Evolutionary conservation across 2,888 invertebrate species (phyloP).

Genomic region (Pristionchus arcanus): DNA sequence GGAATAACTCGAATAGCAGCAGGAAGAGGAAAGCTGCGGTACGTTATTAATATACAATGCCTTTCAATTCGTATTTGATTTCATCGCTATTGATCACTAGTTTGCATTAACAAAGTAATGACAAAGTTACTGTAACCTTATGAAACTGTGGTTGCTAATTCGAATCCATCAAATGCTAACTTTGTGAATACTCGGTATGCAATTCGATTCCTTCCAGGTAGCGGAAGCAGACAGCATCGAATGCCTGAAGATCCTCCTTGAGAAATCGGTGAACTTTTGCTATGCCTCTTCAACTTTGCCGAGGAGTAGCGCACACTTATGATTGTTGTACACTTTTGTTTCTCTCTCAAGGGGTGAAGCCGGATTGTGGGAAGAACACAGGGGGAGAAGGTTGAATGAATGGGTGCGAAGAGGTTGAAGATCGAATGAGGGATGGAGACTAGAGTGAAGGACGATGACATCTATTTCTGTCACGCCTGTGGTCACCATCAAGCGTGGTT

Average conservation of each 20-base stretch:
- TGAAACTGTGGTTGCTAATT: too few species aligned
- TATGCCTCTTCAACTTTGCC: background rate
- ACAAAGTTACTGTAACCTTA: too few species aligned
- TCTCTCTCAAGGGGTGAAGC: slow-evolving; percentile 49
- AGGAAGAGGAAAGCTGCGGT: slow-evolving; percentile 73
- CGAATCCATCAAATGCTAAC: too few species aligned
- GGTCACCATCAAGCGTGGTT: too few species aligned
- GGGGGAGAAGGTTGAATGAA: slow-evolving; percentile 14
- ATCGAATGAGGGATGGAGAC: background rate
- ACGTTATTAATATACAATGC: background rate
- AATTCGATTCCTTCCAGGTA: slow-evolving; percentile 59
- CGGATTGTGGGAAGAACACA: slow-evolving; percentile 38
- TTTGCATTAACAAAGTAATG: too few species aligned
- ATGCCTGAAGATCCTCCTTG: slow-evolving; percentile 74
- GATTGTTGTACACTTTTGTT: slow-evolving; percentile 38
- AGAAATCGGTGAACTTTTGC: slow-evolving; percentile 69
- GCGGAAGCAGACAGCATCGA: slow-evolving; percentile 78
- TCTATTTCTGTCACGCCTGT: too few species aligned
- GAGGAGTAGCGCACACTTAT: slow-evolving; percentile 44
- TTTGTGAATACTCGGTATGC: too few species aligned
- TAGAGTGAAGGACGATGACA: background rate
- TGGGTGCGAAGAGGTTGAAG: slow-evolving; percentile 30
- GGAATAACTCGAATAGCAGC: slow-evolving; percentile 71
- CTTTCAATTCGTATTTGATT: too few species aligned
- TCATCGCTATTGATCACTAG: too few species aligned